Conservation (phyloP, 35 echinoderm and acorn worm species). For the Lytechinus pictus region DNA sequence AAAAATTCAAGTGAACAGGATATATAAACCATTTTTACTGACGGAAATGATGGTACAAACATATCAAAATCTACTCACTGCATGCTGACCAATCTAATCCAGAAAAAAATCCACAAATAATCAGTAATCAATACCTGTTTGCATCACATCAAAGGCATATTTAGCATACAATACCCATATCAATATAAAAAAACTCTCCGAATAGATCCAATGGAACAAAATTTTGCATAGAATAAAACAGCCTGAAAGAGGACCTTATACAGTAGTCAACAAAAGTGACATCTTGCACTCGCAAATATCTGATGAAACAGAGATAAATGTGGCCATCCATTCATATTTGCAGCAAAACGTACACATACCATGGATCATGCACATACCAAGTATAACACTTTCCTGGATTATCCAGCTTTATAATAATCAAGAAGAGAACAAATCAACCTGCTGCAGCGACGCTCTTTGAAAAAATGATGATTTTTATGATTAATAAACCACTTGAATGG, state of each 20-base stretch:
- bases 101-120: not conserved
- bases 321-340: not conserved
- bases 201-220: not conserved
- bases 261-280: too few species aligned
- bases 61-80: not conserved
- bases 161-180: too few species aligned
- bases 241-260: not conserved
- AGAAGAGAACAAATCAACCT: not conserved
- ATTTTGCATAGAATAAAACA: not conserved
- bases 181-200: not conserved
- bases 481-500: not conserved
- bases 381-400: not conserved
- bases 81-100: not conserved
- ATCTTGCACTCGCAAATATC: not conserved
- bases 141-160: too few species aligned
- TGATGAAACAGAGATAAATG: not conserved
- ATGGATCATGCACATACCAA: not conserved
- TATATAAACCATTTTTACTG: not conserved
- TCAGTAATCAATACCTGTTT: not conserved
- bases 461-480: not conserved
- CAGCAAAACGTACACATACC: not conserved
- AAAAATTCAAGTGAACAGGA: not conserved
- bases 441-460: not conserved
- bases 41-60: not conserved
- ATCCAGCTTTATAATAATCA: not conserved